Percentiles rank a stretch among this genome's conserved stretches.
phyloP scores from a whole-genome alignment of 1,140 invertebrate species.

The Globodera ellingtonae region DNA sequence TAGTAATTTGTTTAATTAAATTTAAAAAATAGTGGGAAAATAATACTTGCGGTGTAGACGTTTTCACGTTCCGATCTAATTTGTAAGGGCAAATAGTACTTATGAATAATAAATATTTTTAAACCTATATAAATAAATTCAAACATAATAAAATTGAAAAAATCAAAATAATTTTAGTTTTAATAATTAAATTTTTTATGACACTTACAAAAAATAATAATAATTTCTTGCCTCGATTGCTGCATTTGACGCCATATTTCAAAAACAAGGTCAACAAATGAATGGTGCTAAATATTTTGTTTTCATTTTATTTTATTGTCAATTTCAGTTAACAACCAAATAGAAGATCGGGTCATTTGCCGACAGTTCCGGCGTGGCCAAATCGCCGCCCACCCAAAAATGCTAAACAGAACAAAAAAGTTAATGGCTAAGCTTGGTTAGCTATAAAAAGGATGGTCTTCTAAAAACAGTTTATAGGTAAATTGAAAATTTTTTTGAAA shows the following conservation, averaged over 20 bases:
- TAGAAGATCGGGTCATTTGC: conserved; percentile 46
- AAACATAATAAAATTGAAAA: too few relatives aligned
- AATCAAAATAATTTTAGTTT: too few relatives aligned
- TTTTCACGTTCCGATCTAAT: not conserved
- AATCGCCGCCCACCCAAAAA: conserved; percentile 64
- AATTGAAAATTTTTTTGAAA: not conserved
- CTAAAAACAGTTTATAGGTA: not conserved
- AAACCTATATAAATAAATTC: too few relatives aligned
- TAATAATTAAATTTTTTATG: too few relatives aligned
- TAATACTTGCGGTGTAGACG: not conserved
- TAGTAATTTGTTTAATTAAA: not conserved
- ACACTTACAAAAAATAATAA: too few relatives aligned
- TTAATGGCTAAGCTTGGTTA: too few relatives aligned
- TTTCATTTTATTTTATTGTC: conserved; percentile 49
- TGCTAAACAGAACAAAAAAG: conserved; percentile 44
- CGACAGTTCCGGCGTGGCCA: conserved; percentile 40
- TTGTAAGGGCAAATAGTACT: too few relatives aligned
- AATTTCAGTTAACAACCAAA: conserved; percentile 48
- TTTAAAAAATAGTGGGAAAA: not conserved
- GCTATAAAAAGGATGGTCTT: too few relatives aligned
- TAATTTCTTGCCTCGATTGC: conserved; percentile 48
- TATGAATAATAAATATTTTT: too few relatives aligned
- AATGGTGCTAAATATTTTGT: conserved; percentile 67
- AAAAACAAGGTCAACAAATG: conserved; percentile 67
- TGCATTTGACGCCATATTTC: conserved; percentile 64